A percentile compares a stretch with the other conserved stretches of the same genome.
phyloP scores from a whole-genome alignment of 2,797 vertebrate species.

The Hydrophis major region DNA sequence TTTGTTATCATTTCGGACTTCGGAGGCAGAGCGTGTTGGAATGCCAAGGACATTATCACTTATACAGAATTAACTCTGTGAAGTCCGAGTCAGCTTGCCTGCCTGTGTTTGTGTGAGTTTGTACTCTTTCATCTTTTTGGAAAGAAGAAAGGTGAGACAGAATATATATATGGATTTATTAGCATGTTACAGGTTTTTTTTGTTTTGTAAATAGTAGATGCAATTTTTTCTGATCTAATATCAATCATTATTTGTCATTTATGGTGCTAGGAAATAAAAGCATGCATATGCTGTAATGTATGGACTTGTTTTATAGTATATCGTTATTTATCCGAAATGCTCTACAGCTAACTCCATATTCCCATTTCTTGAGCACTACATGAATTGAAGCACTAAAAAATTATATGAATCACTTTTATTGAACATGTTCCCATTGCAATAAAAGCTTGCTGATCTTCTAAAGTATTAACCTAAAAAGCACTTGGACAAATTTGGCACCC shows the following conservation, averaged over 20 bases:
- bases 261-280: background rate
- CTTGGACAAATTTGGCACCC: background rate
- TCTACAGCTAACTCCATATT: background rate
- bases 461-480: constrained; percentile 6
- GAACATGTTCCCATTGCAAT: background rate
- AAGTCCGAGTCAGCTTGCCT: too few relatives aligned
- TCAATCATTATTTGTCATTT: constrained; percentile 7
- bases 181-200: background rate
- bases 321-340: constrained; percentile 13
- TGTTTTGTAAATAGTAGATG: background rate
- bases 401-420: constrained; percentile 6
- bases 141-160: too few relatives aligned
- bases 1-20: too few relatives aligned
- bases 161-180: background rate
- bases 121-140: too few relatives aligned
- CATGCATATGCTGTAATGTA: background rate
- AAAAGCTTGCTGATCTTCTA: background rate
- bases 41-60: too few relatives aligned
- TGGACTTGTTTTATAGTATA: background rate
- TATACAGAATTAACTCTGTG: too few relatives aligned
- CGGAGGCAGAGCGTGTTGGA: too few relatives aligned
- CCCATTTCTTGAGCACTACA: background rate
- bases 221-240: background rate
- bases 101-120: too few relatives aligned
- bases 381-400: background rate